phyloP scores from a whole-genome alignment of 2,113 vertebrate species.

The Psettodes erumei region DNA sequence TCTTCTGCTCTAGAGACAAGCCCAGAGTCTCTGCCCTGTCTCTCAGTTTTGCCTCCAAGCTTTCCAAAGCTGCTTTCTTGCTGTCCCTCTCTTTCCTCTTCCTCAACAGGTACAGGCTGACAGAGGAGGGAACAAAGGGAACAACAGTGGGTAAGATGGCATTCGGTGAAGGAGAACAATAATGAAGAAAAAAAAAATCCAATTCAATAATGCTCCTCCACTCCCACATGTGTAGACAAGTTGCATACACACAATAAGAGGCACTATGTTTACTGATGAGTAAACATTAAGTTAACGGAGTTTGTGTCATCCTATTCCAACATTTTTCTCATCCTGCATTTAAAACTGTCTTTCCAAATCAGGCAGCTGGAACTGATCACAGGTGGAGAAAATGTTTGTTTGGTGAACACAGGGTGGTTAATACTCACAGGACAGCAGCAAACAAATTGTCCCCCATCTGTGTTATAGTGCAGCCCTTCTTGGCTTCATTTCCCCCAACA shows the following conservation, averaged over 20 bases:
- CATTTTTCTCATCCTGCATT: background rate
- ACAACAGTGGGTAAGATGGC: background rate
- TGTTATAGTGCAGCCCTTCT: conserved; percentile 88
- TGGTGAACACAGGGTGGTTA: background rate
- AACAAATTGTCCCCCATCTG: conserved; percentile 95
- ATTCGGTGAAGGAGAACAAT: background rate
- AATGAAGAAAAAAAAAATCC: no score
- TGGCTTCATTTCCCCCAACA: conserved; percentile 92
- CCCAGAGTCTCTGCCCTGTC: conserved; percentile 85
- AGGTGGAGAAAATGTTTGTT: background rate
- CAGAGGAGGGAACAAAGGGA: background rate
- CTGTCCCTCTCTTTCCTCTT: conserved; percentile 86
- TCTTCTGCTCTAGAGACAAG: conserved; percentile 91
- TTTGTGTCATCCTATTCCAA: no score
- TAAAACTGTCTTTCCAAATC: background rate
- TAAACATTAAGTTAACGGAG: background rate
- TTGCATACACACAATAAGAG: no score
- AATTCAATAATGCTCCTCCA: no score
- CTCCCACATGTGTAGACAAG: no score
- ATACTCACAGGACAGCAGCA: conserved; percentile 92
- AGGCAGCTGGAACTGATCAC: background rate
- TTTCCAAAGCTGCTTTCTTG: conserved; percentile 84
- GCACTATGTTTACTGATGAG: background rate
- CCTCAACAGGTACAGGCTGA: conserved; percentile 87
- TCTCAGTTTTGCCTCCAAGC: conserved; percentile 87